phyloP scores from a whole-genome alignment of 2,113 vertebrate genomes.

The Terrapene triunguis region DNA sequence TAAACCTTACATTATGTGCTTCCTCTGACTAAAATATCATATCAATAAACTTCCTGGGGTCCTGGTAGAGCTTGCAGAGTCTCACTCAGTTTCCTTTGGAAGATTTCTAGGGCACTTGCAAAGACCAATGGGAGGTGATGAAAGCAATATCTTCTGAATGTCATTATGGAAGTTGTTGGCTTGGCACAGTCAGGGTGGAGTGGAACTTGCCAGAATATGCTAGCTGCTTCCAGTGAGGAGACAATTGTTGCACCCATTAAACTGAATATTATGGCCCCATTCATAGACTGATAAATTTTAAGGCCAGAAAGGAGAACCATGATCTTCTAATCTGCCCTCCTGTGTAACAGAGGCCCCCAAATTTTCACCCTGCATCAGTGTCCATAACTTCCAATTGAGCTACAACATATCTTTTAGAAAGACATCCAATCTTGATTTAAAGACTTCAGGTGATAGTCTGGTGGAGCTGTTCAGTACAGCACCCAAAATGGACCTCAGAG shows the following conservation, averaged over 20 bases:
- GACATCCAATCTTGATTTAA: not conserved
- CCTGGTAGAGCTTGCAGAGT: not conserved
- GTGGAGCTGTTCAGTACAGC: not conserved
- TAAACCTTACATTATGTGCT: not conserved
- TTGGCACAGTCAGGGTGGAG: not conserved
- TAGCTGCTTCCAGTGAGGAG: not conserved
- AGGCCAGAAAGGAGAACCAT: not conserved
- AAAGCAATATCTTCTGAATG: not conserved
- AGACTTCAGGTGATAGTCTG: not conserved
- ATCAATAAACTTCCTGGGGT: not conserved
- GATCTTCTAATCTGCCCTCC: not conserved
- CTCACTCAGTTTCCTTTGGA: not conserved
- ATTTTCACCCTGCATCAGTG: not conserved
- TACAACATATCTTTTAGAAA: not conserved
- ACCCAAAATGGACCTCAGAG: not conserved
- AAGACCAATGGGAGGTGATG: not conserved
- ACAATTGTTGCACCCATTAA: not conserved
- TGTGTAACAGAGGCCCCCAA: not conserved
- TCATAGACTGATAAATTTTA: not conserved
- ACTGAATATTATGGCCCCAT: not conserved
- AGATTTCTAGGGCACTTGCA: not conserved
- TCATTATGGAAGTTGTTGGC: not conserved
- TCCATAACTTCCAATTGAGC: not conserved
- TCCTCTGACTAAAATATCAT: not conserved
- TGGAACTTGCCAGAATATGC: not conserved